These are phyloP conservation scores for Sitodiplosis mosellana DNA, from an alignment of 1,140 invertebrate genomes.

Conservation along the genomic window DNA sequence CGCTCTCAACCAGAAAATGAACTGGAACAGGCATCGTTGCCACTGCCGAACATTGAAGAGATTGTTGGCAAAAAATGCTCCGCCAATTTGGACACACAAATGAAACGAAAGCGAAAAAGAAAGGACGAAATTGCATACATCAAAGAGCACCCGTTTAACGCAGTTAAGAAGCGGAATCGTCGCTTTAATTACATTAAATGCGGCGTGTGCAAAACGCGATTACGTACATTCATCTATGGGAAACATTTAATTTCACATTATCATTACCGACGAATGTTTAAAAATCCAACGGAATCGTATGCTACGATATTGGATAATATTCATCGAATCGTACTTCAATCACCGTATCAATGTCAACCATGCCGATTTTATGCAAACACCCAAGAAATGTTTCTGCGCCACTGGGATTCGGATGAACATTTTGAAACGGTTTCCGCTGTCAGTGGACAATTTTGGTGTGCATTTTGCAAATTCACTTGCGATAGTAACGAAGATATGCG, in stretches of 20 bases:
- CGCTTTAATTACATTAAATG: slow-evolving; percentile 39
- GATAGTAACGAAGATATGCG: slow-evolving; percentile 44
- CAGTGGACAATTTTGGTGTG: slow-evolving; percentile 48
- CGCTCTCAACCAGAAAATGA: slow-evolving; percentile 45
- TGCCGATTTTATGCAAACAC: slow-evolving; percentile 74
- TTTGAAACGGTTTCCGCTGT: slow-evolving; percentile 16
- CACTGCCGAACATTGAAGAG: slow-evolving; percentile 3
- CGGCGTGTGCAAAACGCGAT: slow-evolving; percentile 45
- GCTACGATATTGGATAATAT: slow-evolving; percentile 56
- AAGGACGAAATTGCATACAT: slow-evolving; percentile 2
- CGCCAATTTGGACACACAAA: slow-evolving; percentile 5
- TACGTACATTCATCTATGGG: slow-evolving; percentile 47
- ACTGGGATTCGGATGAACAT: slow-evolving; percentile 52
- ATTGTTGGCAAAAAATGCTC: slow-evolving; percentile 7
- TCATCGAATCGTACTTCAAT: slow-evolving; percentile 50
- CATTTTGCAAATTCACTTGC: slow-evolving; percentile 52
- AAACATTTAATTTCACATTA: slow-evolving; percentile 71
- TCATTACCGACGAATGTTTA: slow-evolving; percentile 47
- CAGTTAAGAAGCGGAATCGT: slow-evolving; percentile 30
- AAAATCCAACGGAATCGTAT: slow-evolving; percentile 16
- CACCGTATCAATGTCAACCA: slow-evolving; percentile 63
- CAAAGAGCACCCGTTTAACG: not conserved
- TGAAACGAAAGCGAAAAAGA: not conserved
- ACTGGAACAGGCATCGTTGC: slow-evolving; percentile 31
- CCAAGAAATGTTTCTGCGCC: slow-evolving; percentile 46